Base-by-base conservation (phyloP, 2,113 vertebrate species). In the Acinonyx jubatus region DNA sequence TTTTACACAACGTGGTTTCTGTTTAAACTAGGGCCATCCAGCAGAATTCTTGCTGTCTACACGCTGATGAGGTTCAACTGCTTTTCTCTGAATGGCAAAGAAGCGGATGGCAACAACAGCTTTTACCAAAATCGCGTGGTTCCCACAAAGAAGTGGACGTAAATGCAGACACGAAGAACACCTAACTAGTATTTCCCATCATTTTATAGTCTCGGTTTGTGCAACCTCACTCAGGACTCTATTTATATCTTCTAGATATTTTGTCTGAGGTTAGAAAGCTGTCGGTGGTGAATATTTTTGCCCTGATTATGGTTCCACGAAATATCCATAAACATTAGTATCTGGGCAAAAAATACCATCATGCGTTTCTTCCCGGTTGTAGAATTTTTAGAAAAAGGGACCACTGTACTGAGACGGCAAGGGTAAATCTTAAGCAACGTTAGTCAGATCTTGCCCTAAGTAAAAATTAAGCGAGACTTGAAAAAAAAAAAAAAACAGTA, bases 1-100 rank as follows among this genome's bases (percentile, higher is more conserved):
- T 96, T 89, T 88, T 83, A 68, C 12, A 87, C 87, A 96, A 86
- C 92, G 88, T 45, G 61, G 38, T 69, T 92, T 82, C 89, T 89
- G 48, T 78, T 69, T 84, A 94, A 97, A 96, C 50, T 82, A 82
- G 92, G 31, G 80, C 45, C 65, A 50, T 89, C 71, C 55, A 25
- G 61, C 13, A 63, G 41, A 81, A 78, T 84, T 78, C 68, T 73
- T 65, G 36, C 23, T 41, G 4, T 66, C 89, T 81, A n/a, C 29
- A 78, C 31, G 66, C 55, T 23, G 52, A 33, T 9, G 57, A 82
- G n/a, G 87, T 33, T 82, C 36, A 23, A n/a, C 14, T 50, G 25
- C 38, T 93, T 87, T 71, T 50, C 83, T 88, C 23, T 89, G 74
- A 94, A 79, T 79, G 61, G 21, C n/a, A 82, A 63, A 93, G 10